Percentiles rank a stretch among this genome's conserved stretches.
Evolutionary conservation across 2,113 vertebrate genomes (phyloP).

Genomic region (Misgurnus mizolepis): DNA sequence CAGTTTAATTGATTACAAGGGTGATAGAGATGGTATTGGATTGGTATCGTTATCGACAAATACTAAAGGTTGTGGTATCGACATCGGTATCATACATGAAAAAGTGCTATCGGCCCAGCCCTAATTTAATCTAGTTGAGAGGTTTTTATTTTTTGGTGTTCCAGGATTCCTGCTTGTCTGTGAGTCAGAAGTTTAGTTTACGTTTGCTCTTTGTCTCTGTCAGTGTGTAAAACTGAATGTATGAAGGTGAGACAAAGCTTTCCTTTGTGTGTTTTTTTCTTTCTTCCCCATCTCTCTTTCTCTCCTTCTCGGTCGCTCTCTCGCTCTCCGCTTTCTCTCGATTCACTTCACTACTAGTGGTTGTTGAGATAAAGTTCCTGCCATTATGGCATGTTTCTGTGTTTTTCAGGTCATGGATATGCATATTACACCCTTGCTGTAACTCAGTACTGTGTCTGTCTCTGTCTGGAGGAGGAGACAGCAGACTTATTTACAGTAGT

Average conservation of each 20-base stretch:
- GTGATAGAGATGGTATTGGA: too few species aligned
- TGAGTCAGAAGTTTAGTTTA: not conserved
- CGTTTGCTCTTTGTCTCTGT: not conserved
- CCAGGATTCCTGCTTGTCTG: conserved; percentile 2
- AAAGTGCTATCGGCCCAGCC: too few species aligned
- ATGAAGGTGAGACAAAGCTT: conserved; percentile 64
- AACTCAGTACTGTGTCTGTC: conserved; percentile 20
- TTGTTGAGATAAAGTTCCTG: conserved; percentile 52
- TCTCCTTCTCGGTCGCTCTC: conserved; percentile 10
- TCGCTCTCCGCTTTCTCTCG: conserved; percentile 28
- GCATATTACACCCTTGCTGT: conserved; percentile 49
- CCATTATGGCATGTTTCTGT: conserved; percentile 42
- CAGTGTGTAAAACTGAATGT: conserved; percentile 61
- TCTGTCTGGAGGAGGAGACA: conserved; percentile 29
- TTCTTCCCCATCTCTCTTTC: conserved; percentile 49
- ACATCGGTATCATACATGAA: too few species aligned
- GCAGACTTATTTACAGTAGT: conserved; percentile 10
- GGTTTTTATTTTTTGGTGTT: not conserved
- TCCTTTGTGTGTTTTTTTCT: conserved; percentile 56
- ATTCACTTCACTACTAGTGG: conserved; percentile 6
- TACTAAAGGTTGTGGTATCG: too few species aligned
- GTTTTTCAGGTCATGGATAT: conserved; percentile 35
- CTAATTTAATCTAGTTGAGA: not conserved
- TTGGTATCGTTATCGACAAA: too few species aligned
- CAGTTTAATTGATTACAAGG: too few species aligned